Base-by-base conservation (phyloP, 2,888 invertebrate species). In the Pachymerium ferrugineum region DNA sequence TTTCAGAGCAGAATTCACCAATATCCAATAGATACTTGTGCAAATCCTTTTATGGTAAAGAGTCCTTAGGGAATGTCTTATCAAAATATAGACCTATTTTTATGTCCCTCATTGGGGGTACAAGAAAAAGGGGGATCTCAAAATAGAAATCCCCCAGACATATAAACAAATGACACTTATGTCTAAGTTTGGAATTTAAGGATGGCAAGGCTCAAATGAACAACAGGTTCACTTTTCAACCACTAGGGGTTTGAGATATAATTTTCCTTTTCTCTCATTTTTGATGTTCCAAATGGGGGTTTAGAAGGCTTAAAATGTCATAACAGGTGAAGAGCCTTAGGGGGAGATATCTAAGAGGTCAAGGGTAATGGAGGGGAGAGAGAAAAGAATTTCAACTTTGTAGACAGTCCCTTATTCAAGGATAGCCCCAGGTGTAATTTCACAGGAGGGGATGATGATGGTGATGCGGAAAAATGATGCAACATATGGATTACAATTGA, bases 151-250 rank as follows among this genome's bases (percentile, higher is more conserved):
- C 28, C 62, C 62, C 62, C 62, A 62, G 62, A 62, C 62, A 12
- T 62, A 62, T 62, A 62, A 62, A 62, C 62, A 62, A 62, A 62
- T 62, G 62, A 62, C 62, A 62, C 62, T 62, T 62, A 62, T 62
- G 62, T 62, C 62, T 62, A 62, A 62, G 62, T 62, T 62, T 62
- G 62, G 62, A 62, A 62, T 62, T 62, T 25, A n/a, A 62, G n/a
- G n/a, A 19, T 54, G 62, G n/a, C n/a, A n/a, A n/a, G n/a, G 62
- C 62, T 38, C 38, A 28, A 62, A 62, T 62, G 6, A 62, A 62
- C 62, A 62, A 25, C 28, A 62, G 62, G 1, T 62, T 62, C 62
- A 62, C 28, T 62, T 62, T 62, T 16, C 62, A 62, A 62, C 62
- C 62, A 62, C 62, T n/a, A 62, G 62, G n/a, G 25, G 62, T 47